phyloP scores from a whole-genome alignment of 2,888 invertebrate genomes.

The Coelopa pilipes region DNA sequence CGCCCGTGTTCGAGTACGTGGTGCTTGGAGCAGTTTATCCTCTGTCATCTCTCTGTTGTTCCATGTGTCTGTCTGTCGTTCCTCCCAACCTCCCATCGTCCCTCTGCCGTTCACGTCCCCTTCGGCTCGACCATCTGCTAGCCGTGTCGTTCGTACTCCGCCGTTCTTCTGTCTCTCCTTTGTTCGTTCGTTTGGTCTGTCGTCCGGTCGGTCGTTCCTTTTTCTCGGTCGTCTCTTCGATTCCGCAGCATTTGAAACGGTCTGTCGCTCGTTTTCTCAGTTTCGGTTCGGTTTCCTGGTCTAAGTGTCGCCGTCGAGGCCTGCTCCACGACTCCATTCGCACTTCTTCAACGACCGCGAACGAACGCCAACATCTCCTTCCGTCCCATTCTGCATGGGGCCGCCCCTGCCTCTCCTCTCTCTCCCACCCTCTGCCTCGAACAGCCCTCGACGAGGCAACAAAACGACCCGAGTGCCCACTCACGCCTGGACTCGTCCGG shows the following conservation, averaged over 20 bases:
- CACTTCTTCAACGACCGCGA: slow-evolving; percentile 7
- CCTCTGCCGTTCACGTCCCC: not conserved
- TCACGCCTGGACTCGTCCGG: not conserved
- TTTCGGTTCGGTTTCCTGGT: not conserved
- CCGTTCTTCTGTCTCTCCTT: slow-evolving; percentile 1
- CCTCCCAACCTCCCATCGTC: slow-evolving; percentile 6
- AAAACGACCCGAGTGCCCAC: too few relatives aligned
- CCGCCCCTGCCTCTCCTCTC: not conserved
- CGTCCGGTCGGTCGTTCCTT: not conserved
- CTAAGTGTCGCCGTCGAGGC: slow-evolving; percentile 26
- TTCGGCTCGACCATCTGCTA: too few relatives aligned
- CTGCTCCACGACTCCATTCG: not conserved
- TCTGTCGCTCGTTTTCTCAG: not conserved
- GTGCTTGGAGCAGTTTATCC: slow-evolving; percentile 18
- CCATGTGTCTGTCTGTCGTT: slow-evolving; percentile 6
- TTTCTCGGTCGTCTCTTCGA: too few relatives aligned
- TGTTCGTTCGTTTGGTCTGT: not conserved
- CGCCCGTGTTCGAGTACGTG: slow-evolving; percentile 11
- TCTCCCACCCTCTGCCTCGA: not conserved
- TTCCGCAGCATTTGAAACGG: not conserved
- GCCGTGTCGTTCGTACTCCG: too few relatives aligned
- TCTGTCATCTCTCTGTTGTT: not conserved
- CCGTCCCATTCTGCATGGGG: not conserved
- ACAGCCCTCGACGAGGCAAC: too few relatives aligned
- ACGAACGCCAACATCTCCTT: not conserved